Conservation (phyloP, 1,140 invertebrate species). For the Drosophila obscura region DNA sequence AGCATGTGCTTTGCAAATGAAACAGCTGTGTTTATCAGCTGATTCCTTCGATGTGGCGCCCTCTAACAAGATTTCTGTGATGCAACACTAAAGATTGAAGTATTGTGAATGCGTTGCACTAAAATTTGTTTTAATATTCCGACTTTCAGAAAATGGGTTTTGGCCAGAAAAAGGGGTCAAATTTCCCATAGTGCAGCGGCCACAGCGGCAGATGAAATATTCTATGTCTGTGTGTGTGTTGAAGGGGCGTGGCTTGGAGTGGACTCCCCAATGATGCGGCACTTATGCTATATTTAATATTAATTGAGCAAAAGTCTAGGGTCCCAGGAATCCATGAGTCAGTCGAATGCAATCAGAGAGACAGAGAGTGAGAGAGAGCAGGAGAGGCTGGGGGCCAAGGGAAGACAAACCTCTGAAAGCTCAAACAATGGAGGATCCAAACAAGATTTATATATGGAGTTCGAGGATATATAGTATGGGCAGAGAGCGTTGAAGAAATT, state of each 20-base stretch:
- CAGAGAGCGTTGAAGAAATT: slow-evolving; percentile 51
- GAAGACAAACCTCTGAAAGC: neutral
- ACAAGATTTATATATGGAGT: slow-evolving; percentile 60
- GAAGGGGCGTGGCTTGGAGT: slow-evolving; percentile 35
- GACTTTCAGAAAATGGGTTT: too few relatives aligned
- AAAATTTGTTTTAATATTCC: too few relatives aligned
- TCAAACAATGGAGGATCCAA: slow-evolving; percentile 53
- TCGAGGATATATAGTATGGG: slow-evolving; percentile 23
- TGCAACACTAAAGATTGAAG: too few relatives aligned
- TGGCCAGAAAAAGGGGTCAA: too few relatives aligned
- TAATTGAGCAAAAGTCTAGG: slow-evolving; percentile 49
- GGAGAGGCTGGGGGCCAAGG: neutral
- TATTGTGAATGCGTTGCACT: too few relatives aligned
- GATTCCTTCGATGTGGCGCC: too few relatives aligned
- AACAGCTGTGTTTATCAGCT: too few relatives aligned
- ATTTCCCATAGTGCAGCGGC: too few relatives aligned
- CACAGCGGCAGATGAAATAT: neutral
- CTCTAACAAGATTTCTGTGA: too few relatives aligned
- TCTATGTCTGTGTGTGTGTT: neutral
- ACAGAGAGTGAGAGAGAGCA: slow-evolving; percentile 2
- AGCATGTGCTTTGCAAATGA: too few relatives aligned
- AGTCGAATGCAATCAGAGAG: slow-evolving; percentile 3
- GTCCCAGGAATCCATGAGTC: slow-evolving; percentile 16
- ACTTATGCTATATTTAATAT: slow-evolving; percentile 51
- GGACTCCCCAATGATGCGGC: slow-evolving; percentile 60